Conservation (phyloP, 2,888 invertebrate genomes). For the Cantharis nigra region DNA sequence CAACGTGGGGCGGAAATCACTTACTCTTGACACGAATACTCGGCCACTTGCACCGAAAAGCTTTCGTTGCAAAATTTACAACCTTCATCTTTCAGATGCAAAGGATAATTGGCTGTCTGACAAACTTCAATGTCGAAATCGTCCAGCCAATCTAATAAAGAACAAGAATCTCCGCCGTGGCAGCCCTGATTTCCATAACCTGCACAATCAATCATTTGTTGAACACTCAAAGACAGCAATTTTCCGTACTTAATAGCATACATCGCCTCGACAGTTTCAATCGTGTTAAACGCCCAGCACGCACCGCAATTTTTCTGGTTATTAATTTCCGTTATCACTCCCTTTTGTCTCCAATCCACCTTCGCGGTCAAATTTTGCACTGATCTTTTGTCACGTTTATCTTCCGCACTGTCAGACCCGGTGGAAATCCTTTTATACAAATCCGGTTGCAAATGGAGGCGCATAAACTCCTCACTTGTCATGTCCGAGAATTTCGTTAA, state of each 20-base stretch:
- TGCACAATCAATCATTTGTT: slow-evolving; percentile 84
- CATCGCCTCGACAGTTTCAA: slow-evolving; percentile 79
- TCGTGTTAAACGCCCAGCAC: slow-evolving; percentile 84
- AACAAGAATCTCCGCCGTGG: slow-evolving; percentile 79
- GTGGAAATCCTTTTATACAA: slow-evolving; percentile 14
- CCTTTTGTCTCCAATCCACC: slow-evolving; percentile 60
- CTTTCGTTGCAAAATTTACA: slow-evolving; percentile 53
- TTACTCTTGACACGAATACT: slow-evolving; percentile 72
- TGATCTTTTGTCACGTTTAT: background rate
- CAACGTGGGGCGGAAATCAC: slow-evolving; percentile 39
- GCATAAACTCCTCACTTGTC: slow-evolving; percentile 62
- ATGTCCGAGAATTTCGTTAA: slow-evolving; percentile 66
- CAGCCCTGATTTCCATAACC: slow-evolving; percentile 74
- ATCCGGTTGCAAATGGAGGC: slow-evolving; percentile 49
- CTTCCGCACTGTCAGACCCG: background rate
- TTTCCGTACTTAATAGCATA: slow-evolving; percentile 68
- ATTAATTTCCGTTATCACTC: slow-evolving; percentile 68
- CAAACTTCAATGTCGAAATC: slow-evolving; percentile 61
- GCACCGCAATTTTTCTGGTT: slow-evolving; percentile 81
- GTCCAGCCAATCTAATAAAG: slow-evolving; percentile 74
- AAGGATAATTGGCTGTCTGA: slow-evolving; percentile 67
- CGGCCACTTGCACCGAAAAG: slow-evolving; percentile 57
- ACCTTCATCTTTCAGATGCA: slow-evolving; percentile 58
- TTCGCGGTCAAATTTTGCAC: slow-evolving; percentile 39
- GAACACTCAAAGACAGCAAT: slow-evolving; percentile 69